Percentiles rank a stretch among this genome's conserved stretches.
phyloP scores from a whole-genome alignment of 2,888 invertebrate genomes.

The Rotaria socialis region DNA sequence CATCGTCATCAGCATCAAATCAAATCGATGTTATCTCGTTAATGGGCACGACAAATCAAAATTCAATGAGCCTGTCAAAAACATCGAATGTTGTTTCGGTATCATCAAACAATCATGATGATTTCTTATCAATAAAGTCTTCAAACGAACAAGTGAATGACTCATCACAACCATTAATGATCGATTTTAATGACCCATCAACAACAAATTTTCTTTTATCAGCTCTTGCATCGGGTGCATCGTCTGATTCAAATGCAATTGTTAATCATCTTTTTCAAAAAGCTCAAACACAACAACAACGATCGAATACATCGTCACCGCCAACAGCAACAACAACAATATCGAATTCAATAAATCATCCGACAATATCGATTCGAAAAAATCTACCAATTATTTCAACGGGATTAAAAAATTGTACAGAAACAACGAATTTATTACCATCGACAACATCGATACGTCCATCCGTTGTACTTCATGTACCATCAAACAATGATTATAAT shows the following conservation, averaged over 20 bases:
- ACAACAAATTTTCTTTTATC: conserved; percentile 34
- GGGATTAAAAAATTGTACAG: conserved; percentile 7
- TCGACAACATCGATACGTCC: not conserved
- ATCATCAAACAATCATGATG: not conserved
- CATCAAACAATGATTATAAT: not conserved
- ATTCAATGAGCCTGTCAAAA: not conserved
- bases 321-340: not conserved
- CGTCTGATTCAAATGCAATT: conserved; percentile 11
- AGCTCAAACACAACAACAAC: conserved; percentile 7
- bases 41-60: conserved; percentile 30
- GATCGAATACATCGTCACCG: not conserved
- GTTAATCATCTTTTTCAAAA: conserved; percentile 35
- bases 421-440: conserved; percentile 20
- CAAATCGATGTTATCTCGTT: conserved; percentile 23
- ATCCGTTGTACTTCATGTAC: conserved; percentile 3
- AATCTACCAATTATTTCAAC: not conserved
- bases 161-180: conserved; percentile 19
- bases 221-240: not conserved
- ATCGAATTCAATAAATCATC: not conserved
- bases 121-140: not conserved
- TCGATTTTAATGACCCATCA: conserved; percentile 33
- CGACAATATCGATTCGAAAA: not conserved
- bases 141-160: not conserved
- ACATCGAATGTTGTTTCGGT: not conserved
- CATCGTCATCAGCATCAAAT: not conserved